Percentiles rank a stretch among this genome's conserved stretches.
Conservation (phyloP, 2,888 invertebrate genomes). For the Pomacea canaliculata region DNA sequence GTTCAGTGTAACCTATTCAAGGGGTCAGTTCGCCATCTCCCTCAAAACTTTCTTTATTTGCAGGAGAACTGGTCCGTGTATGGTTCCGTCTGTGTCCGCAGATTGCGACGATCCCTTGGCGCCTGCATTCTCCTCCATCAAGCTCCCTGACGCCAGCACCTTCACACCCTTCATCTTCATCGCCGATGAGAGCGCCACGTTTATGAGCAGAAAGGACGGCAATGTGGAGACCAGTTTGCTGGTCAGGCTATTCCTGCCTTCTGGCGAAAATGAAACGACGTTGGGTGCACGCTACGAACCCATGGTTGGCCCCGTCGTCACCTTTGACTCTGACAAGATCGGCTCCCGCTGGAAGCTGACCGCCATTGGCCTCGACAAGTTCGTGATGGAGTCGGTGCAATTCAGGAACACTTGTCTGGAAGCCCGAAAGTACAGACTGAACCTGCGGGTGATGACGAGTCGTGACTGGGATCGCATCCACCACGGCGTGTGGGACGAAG, state of each 20-base stretch:
- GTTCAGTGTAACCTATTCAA: too few species aligned
- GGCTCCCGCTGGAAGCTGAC: conserved; percentile 11
- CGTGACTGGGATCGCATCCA: not conserved
- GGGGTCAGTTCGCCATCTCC: too few species aligned
- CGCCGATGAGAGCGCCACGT: conserved; percentile 7
- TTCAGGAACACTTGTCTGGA: conserved; percentile 1
- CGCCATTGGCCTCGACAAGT: not conserved
- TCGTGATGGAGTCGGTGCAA: conserved; percentile 10
- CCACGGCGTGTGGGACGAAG: conserved; percentile 2
- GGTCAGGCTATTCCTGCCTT: not conserved
- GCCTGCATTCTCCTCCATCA: not conserved
- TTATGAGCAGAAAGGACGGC: not conserved
- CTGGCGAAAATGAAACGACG: not conserved
- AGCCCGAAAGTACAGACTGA: not conserved
- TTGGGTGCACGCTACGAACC: not conserved
- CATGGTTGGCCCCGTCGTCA: not conserved
- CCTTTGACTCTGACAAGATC: not conserved
- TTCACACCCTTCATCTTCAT: conserved; percentile 11
- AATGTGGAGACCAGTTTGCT: not conserved
- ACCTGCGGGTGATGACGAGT: not conserved
- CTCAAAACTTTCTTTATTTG: not conserved
- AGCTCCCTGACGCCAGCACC: not conserved
- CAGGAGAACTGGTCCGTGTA: not conserved
- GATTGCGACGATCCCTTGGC: not conserved
- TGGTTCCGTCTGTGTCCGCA: too few species aligned